Percentiles rank a stretch among this genome's conserved stretches.
phyloP scores from a whole-genome alignment of 2,797 vertebrate species.

The Pipistrellus pipistrellus region DNA sequence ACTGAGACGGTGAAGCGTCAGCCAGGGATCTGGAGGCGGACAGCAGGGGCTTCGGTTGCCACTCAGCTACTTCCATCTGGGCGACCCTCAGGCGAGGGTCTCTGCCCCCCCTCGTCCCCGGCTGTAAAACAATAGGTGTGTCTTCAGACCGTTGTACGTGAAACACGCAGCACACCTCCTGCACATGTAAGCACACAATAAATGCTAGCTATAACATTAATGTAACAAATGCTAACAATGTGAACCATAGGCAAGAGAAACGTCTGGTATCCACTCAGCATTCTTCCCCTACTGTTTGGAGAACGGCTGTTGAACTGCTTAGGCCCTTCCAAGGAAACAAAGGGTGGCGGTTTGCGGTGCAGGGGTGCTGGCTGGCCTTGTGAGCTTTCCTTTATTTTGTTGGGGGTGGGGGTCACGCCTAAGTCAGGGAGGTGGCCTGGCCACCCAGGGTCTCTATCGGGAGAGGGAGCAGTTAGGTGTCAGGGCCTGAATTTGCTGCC shows the following conservation, averaged over 20 bases:
- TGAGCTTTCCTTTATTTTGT: neutral
- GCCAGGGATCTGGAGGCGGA: neutral
- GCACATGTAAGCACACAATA: neutral
- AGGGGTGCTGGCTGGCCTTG: neutral
- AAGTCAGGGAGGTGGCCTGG: neutral
- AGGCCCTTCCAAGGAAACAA: neutral
- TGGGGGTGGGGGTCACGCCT: neutral
- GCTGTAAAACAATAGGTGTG: neutral
- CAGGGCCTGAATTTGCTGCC: neutral
- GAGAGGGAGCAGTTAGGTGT: neutral
- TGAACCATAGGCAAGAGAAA: neutral
- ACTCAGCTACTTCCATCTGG: neutral
- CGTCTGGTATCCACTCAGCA: neutral
- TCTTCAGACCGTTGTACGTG: neutral
- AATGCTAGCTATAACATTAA: neutral
- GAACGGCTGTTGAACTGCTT: neutral
- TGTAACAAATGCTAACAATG: neutral
- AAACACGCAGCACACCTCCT: conserved; percentile 16
- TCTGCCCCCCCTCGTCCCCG: neutral
- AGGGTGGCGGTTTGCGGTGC: neutral
- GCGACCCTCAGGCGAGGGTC: neutral
- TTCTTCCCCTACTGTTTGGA: neutral
- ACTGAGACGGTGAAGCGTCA: neutral
- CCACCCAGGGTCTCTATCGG: neutral
- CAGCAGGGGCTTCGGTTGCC: neutral